Conservation (phyloP, 2,113 vertebrate genomes). For the Castor canadensis region DNA sequence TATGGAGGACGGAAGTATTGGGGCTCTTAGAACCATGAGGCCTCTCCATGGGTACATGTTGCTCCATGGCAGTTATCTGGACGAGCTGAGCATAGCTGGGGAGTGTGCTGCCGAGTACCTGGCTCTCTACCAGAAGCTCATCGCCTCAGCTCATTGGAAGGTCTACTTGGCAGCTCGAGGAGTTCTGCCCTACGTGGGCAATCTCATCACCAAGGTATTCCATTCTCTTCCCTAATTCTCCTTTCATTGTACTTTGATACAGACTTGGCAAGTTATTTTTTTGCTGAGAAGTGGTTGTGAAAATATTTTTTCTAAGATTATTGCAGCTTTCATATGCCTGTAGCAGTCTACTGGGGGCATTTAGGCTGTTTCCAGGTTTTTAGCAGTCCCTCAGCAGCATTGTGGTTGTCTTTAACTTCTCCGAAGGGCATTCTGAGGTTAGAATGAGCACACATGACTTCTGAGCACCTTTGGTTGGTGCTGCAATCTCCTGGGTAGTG, state of each 20-base stretch:
- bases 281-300: background rate
- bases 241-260: no score
- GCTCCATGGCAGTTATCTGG: conserved; percentile 90
- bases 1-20: background rate
- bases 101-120: conserved; percentile 98
- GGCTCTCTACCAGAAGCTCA: conserved; percentile 97
- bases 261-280: background rate
- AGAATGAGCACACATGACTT: background rate
- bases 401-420: background rate
- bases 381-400: background rate
- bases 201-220: conserved; percentile 97
- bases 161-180: conserved; percentile 97
- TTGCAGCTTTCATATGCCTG: background rate
- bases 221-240: rapidly evolving
- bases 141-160: conserved; percentile 97
- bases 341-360: background rate
- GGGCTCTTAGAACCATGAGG: background rate
- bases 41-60: background rate
- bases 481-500: background rate
- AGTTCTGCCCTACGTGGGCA: conserved; percentile 96
- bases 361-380: background rate
- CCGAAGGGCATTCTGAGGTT: background rate
- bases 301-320: background rate
- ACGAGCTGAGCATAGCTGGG: conserved; percentile 95
- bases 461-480: background rate